Percentiles rank a stretch among this genome's conserved stretches.
Evolutionary conservation across 2,113 vertebrate species (phyloP).

Genomic region (Lycocorax pyrrhopterus): DNA sequence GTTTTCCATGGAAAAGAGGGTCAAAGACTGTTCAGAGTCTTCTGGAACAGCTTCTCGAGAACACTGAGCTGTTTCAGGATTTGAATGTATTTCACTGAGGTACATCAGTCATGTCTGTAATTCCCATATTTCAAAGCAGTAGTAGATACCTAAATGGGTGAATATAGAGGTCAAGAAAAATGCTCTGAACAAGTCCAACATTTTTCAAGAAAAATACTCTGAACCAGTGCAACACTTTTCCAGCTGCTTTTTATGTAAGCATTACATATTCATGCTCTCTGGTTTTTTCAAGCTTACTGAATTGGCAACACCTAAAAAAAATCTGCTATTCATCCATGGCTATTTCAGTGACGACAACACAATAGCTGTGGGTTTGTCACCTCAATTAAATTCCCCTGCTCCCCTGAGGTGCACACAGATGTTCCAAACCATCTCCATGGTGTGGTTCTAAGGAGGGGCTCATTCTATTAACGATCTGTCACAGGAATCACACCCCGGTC

Average conservation of each 20-base stretch:
- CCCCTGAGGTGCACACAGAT: neutral
- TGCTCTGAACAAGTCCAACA: neutral
- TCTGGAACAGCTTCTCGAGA: neutral
- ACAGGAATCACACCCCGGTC: neutral
- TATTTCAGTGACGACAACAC: neutral
- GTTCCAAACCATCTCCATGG: neutral
- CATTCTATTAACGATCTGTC: neutral
- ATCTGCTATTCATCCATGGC: neutral
- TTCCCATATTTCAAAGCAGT: neutral
- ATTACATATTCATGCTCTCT: neutral
- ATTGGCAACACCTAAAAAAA: neutral
- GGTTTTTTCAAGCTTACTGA: neutral
- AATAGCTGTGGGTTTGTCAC: neutral
- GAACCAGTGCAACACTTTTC: neutral
- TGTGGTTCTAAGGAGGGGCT: neutral
- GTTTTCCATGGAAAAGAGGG: neutral
- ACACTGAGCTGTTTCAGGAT: neutral
- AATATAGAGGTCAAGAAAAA: neutral
- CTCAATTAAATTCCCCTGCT: neutral
- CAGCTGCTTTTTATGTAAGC: neutral
- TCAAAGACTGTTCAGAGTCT: neutral
- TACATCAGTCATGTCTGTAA: neutral
- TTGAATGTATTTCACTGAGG: neutral
- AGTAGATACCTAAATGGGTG: fast-evolving
- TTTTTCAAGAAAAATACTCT: neutral